Evolutionary conservation across 1,140 invertebrate species (phyloP), one percentile per base, ranked within the genome.

Genomic region (Bombus turneri): DNA sequence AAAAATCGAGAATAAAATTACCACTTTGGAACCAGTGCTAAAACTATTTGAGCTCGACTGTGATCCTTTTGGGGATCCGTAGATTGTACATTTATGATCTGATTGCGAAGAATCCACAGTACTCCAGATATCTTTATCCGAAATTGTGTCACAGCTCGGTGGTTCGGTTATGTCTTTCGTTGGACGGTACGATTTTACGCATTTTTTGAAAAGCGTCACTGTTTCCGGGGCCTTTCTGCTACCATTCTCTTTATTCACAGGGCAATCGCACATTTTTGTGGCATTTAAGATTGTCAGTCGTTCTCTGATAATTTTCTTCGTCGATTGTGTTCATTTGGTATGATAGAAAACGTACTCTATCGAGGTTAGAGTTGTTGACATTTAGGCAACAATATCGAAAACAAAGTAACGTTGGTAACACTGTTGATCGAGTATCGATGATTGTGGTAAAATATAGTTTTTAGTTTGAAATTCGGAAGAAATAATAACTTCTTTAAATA

Each of bases 191-290:
- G 72, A 13, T 25, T 47, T 53, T 6, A 9, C 22, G 28, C 91
- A 92, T 69, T 87, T 90, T 66, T 43, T 72, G 15, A 91, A 92
- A 15, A 92, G 64, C 8, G 82, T 89, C 64, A 89, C 71, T 10
- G 72, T 87, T 39, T 88, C 71, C 28, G 71, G 28, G 0, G 3
- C 41, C 4, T 34, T 34, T 2, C 9, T 71, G 1, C 34, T 66
- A 22, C 39, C 41, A 0, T 62, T 22, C 15, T 80, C 28, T 15
- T 62, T 59, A 3, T 87, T 66, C 62, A 57, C 57, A 1, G 76
- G 22, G 47, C 89, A 90, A 37, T 92, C 87, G 72, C 91, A 91
- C 89, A 91, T 90, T n/a, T 84, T 81, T 39, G 2, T 47, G 34
- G 18, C 1, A 31, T 57, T 57, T 15, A 31, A 74, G 39, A 31